These are phyloP conservation scores for Lipophrys pholis DNA, from an alignment of 2,113 vertebrate species.

Conservation along the genomic window DNA sequence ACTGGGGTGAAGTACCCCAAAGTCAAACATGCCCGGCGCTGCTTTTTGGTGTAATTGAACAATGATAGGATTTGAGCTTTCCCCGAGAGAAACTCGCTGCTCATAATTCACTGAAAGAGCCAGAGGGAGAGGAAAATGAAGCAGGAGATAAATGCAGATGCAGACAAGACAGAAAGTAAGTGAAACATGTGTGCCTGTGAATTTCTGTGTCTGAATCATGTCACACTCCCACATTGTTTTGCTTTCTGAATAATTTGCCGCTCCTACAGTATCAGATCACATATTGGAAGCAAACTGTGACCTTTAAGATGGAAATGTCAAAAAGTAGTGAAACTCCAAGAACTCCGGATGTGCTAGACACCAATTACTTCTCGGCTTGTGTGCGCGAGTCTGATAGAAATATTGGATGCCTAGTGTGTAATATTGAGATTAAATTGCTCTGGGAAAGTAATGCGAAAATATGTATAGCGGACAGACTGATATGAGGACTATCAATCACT, in stretches of 20 bases:
- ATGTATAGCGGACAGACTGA: conserved; percentile 20
- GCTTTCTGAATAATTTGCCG: conserved; percentile 41
- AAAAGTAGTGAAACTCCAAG: conserved; percentile 41
- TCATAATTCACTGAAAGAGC: conserved; percentile 56
- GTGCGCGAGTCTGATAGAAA: conserved; percentile 11
- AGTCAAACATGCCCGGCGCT: conserved; percentile 38
- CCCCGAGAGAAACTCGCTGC: conserved; percentile 14
- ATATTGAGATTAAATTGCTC: conserved; percentile 35
- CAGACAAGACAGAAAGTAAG: background rate
- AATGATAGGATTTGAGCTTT: conserved; percentile 39
- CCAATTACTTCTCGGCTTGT: conserved; percentile 58
- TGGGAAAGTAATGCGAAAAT: conserved; percentile 16
- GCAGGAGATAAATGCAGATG: conserved; percentile 1
- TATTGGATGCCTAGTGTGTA: conserved; percentile 15
- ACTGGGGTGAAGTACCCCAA: conserved; percentile 39
- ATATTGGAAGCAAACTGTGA: conserved; percentile 55
- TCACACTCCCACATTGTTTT: conserved; percentile 32
- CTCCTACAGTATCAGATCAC: conserved; percentile 35
- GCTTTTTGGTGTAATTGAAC: conserved; percentile 59
- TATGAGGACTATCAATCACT: conserved; percentile 28
- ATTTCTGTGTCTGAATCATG: conserved; percentile 20
- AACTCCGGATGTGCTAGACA: conserved; percentile 46
- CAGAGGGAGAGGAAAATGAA: conserved; percentile 23
- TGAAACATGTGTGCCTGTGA: conserved; percentile 29
- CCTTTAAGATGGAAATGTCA: conserved; percentile 73